Evolutionary conservation across 2,797 vertebrate species (phyloP), one percentile per base, ranked within the genome.

Genomic region (Poeciliopsis gracilis): DNA sequence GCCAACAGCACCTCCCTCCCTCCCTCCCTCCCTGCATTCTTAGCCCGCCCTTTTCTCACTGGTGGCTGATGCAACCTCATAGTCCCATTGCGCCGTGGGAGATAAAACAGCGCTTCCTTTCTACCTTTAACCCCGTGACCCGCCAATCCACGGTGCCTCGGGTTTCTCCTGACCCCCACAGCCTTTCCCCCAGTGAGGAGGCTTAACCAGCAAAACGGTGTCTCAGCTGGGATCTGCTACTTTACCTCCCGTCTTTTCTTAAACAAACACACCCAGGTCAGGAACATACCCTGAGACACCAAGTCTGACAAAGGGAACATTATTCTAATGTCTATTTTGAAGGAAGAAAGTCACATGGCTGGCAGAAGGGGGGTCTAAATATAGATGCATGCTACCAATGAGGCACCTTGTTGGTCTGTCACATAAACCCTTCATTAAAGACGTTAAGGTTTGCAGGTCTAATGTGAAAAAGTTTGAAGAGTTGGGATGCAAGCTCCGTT

Each of bases 51-150:
- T 81, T 70, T 72, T 82, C 77, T 84, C 79, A 73, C 71, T 77
- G 12, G 43, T 1, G 93, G 94, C 95, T 96, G 95, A 96, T 95
- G 95, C 94, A 96, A 96, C 90, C 78, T 77, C 75, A 45, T 53
- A 71, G 73, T 76, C 46, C 75, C 43, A 73, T 95, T 95, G 92
- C 95, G 9, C 90, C 18, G 80, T 20, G 0, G 75, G 84, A 88
- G 87, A 86, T 92, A 82, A 61, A 61, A 59, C 3, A 15, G 73
- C 0, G 0, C 83, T 89, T 55, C 63, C 76, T 66, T 67, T 23
- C 49, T 72, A 85, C 82, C 87, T 76, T 76, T 73, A 81, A 77
- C 81, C 51, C 23, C 12, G 45, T 59, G 84, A 77, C 80, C 79
- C 9, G 73, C 4, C 1, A 38, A 79, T 77, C 33, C 7, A 16